These are phyloP conservation scores for Drosophila melanica DNA, from an alignment of 1,140 invertebrate species.

Conservation along the genomic window DNA sequence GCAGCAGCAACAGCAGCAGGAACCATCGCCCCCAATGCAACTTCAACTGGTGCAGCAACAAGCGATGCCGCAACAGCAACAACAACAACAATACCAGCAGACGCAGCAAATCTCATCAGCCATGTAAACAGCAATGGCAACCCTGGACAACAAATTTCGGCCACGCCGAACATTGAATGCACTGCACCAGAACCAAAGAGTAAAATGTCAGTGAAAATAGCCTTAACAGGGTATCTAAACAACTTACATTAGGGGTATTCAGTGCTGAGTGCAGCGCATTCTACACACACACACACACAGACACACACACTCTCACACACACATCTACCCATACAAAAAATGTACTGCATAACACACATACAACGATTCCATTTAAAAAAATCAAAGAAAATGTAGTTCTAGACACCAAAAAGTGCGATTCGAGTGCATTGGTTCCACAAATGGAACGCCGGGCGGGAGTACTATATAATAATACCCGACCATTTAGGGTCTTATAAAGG, in stretches of 20 bases:
- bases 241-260: constrained; percentile 6
- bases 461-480: not conserved
- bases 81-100: constrained; percentile 31
- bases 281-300: constrained; percentile 1
- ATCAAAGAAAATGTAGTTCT: constrained; percentile 54
- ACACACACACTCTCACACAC: not conserved
- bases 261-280: constrained; percentile 23
- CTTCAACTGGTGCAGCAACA: constrained; percentile 18
- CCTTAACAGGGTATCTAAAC: constrained; percentile 36
- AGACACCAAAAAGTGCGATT: constrained; percentile 71
- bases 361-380: constrained; percentile 31
- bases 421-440: constrained; percentile 22
- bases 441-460: not conserved
- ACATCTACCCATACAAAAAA: not conserved
- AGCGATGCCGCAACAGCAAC: constrained; percentile 23
- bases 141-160: constrained; percentile 18
- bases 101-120: constrained; percentile 70
- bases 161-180: constrained; percentile 14
- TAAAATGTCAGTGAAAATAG: constrained; percentile 44
- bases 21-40: constrained; percentile 21
- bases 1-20: constrained; percentile 27
- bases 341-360: constrained; percentile 3
- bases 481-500: not conserved
- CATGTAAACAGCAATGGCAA: constrained; percentile 56
- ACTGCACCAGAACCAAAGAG: not conserved